Evolutionary conservation across 1,140 invertebrate species (phyloP).

Genomic region (Galendromus occidentalis): DNA sequence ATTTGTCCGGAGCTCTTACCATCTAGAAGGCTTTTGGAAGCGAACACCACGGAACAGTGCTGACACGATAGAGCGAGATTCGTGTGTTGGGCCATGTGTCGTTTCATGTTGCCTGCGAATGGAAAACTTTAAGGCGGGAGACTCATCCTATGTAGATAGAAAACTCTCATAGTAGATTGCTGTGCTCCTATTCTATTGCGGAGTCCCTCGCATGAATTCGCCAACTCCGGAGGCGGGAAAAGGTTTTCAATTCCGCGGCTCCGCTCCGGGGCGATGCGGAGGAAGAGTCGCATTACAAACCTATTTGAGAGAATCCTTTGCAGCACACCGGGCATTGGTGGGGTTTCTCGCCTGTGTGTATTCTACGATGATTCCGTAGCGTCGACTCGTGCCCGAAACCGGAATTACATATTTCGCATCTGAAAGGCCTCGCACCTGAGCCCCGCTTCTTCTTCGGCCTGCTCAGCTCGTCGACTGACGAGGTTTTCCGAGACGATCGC

Average conservation of each 20-base stretch:
- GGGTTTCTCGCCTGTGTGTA: neutral
- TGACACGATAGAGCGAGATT: neutral
- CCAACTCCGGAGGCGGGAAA: neutral
- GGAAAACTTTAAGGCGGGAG: neutral
- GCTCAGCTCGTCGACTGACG: too few relatives aligned
- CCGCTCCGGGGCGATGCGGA: neutral
- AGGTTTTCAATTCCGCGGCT: neutral
- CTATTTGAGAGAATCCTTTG: neutral
- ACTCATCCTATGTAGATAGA: neutral
- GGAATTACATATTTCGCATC: conserved; percentile 4
- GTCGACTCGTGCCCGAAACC: neutral
- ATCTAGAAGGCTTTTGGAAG: neutral
- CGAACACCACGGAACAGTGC: neutral
- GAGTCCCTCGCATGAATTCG: neutral
- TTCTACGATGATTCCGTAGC: neutral
- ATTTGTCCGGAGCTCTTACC: too few relatives aligned
- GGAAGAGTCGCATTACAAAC: neutral
- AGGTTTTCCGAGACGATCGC: too few relatives aligned
- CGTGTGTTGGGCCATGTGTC: neutral
- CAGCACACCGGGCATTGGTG: neutral
- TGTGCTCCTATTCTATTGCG: neutral
- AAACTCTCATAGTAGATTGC: neutral
- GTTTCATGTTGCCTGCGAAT: neutral
- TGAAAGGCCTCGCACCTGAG: neutral
- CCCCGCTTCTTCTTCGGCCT: too few relatives aligned